Evolutionary conservation across 1,140 invertebrate genomes (phyloP).

Genomic region (Chelonus insularis): DNA sequence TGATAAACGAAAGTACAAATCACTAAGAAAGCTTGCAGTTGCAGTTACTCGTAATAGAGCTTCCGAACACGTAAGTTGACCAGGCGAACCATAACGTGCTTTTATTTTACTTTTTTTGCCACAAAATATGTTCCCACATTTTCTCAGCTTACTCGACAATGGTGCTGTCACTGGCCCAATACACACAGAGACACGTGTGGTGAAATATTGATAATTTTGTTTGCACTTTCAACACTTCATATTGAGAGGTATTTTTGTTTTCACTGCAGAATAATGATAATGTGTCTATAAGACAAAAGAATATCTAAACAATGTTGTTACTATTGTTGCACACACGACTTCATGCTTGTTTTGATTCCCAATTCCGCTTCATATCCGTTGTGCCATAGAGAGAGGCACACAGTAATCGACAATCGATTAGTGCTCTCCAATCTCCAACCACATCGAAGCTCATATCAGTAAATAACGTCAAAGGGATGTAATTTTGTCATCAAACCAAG

Average conservation of each 20-base stretch:
- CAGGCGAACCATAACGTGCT: not conserved
- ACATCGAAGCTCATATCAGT: slow-evolving; percentile 5
- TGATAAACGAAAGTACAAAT: slow-evolving; percentile 24
- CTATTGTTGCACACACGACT: no score
- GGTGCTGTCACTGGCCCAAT: not conserved
- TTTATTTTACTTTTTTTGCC: not conserved
- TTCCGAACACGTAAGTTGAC: not conserved
- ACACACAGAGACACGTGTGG: no score
- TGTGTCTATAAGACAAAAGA: no score
- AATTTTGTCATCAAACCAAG: slow-evolving; percentile 22
- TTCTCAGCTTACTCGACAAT: not conserved
- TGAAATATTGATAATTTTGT: no score
- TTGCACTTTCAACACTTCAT: no score
- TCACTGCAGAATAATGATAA: no score
- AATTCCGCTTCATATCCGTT: slow-evolving; percentile 6
- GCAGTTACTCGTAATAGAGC: not conserved
- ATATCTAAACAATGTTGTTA: no score
- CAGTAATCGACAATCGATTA: slow-evolving; percentile 7
- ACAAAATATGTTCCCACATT: not conserved
- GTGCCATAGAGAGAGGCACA: not conserved
- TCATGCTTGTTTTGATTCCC: slow-evolving; percentile 23
- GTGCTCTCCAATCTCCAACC: slow-evolving; percentile 6
- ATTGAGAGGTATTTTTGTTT: no score
- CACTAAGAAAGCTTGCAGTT: slow-evolving; percentile 6
- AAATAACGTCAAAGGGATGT: slow-evolving; percentile 25